Percentiles rank a stretch among this genome's conserved stretches.
phyloP scores from a whole-genome alignment of 2,888 invertebrate species.

The Hypercompe scribonia region DNA sequence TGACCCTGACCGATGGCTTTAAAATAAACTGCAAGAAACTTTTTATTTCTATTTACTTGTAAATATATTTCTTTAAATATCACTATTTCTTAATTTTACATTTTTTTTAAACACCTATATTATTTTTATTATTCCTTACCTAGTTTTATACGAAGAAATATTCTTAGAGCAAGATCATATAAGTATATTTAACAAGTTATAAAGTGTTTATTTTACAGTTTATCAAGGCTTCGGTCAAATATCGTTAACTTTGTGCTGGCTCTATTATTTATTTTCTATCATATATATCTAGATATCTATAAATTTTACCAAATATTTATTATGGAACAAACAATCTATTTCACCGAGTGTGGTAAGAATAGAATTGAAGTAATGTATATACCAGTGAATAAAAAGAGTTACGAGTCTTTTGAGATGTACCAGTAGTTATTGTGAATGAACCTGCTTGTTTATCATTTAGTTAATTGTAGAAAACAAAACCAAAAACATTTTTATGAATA shows the following conservation, averaged over 20 bases:
- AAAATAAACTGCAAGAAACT: no score
- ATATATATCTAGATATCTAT: not conserved
- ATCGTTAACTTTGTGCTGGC: not conserved
- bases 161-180: not conserved
- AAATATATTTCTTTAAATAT: no score
- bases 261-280: not conserved
- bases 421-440: not conserved
- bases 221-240: not conserved
- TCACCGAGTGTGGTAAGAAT: not conserved
- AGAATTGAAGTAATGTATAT: not conserved
- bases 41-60: no score
- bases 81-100: no score
- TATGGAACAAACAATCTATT: not conserved
- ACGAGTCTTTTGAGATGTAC: not conserved
- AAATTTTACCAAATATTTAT: not conserved
- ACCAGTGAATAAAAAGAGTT: not conserved
- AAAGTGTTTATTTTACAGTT: not conserved
- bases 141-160: not conserved
- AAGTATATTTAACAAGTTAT: not conserved
- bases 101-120: no score
- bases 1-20: no score
- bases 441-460: not conserved
- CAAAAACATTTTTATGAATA: not conserved
- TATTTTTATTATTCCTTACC: not conserved
- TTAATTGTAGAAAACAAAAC: not conserved